Percentiles rank a stretch among this genome's conserved stretches.
phyloP scores from a whole-genome alignment of 2,797 vertebrate species.

The Gallinago solitaria region DNA sequence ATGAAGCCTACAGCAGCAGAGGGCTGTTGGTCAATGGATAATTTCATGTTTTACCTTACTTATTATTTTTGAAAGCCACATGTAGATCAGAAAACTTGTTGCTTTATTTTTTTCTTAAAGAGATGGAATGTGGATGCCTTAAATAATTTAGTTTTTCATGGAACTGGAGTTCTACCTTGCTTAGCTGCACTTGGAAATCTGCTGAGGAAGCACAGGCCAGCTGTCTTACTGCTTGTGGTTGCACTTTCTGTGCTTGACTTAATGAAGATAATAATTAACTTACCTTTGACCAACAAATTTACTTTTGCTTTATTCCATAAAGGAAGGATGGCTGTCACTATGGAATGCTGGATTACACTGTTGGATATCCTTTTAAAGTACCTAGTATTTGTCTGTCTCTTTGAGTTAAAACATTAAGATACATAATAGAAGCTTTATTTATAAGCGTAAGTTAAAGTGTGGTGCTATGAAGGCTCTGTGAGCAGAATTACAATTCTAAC shows the following conservation, averaged over 20 bases:
- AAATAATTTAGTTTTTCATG: neutral
- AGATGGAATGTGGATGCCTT: neutral
- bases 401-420: neutral
- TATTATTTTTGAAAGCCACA: neutral
- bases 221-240: neutral
- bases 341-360: neutral
- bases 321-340: neutral
- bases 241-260: neutral
- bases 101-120: neutral
- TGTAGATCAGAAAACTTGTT: neutral
- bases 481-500: neutral
- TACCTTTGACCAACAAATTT: neutral
- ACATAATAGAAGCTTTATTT: neutral
- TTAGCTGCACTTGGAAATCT: neutral
- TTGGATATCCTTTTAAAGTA: neutral
- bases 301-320: neutral
- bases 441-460: neutral
- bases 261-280: neutral
- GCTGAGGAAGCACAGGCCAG: neutral
- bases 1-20: neutral
- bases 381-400: neutral
- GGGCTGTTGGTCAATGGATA: neutral
- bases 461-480: neutral
- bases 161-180: neutral
- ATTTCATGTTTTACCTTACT: neutral